Percentiles rank a stretch among this genome's conserved stretches.
phyloP scores from a whole-genome alignment of 2,888 invertebrate species.

The Stegophylla sp. region DNA sequence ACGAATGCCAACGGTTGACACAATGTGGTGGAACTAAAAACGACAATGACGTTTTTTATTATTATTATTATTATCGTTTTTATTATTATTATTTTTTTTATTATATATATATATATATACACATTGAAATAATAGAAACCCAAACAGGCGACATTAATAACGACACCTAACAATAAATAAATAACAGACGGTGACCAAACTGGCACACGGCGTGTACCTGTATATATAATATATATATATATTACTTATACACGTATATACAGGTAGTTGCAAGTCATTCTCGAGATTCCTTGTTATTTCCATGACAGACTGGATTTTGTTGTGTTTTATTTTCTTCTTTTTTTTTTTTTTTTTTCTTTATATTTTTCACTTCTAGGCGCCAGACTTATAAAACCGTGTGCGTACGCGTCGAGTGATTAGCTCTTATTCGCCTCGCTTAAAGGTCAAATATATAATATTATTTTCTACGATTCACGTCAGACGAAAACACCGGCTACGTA shows the following conservation, averaged over 20 bases:
- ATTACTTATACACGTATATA: too few relatives aligned
- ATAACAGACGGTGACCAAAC: constrained; percentile 58
- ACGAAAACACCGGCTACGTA: too few relatives aligned
- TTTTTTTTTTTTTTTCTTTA: neutral
- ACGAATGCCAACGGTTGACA: constrained; percentile 50
- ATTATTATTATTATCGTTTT: constrained; percentile 26
- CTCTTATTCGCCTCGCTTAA: constrained; percentile 35
- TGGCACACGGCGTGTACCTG: neutral
- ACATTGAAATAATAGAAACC: constrained; percentile 56
- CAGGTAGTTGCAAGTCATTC: constrained; percentile 50
- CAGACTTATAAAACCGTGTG: constrained; percentile 11
- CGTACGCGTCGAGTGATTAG: constrained; percentile 17
- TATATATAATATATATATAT: neutral
- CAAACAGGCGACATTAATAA: constrained; percentile 58
- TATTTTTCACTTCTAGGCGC: constrained; percentile 53
- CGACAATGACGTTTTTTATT: constrained; percentile 46
- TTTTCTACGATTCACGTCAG: neutral
- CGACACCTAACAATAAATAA: constrained; percentile 59
- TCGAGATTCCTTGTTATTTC: constrained; percentile 55
- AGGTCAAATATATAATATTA: constrained; percentile 2
- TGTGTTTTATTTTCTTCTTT: neutral
- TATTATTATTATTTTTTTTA: constrained; percentile 35
- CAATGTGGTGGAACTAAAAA: constrained; percentile 57
- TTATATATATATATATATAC: constrained; percentile 8
- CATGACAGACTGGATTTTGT: constrained; percentile 49